Evolutionary conservation across 2,888 invertebrate genomes (phyloP).

Genomic region (Latheticus oryzae): DNA sequence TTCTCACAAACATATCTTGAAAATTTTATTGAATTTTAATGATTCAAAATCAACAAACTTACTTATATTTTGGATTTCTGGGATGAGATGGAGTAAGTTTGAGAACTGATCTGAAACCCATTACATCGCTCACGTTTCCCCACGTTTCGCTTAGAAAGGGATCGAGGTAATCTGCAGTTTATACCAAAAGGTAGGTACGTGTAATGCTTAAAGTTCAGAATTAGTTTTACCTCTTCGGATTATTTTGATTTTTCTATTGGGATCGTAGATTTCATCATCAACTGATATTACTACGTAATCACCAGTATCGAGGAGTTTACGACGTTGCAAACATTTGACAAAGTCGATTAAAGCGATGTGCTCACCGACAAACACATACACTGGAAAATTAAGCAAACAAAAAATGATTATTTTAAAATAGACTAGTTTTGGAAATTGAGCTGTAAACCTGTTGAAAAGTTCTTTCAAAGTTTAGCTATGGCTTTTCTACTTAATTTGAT

Average conservation of each 20-base stretch:
- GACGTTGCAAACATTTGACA: constrained; percentile 80
- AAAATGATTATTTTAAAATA: constrained; percentile 2
- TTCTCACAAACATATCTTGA: constrained; percentile 75
- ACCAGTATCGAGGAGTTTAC: constrained; percentile 79
- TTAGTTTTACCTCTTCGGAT: constrained; percentile 64
- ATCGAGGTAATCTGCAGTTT: constrained; percentile 75
- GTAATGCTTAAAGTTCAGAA: constrained; percentile 2
- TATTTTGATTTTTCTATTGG: constrained; percentile 70
- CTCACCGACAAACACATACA: constrained; percentile 92
- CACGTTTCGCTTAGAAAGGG: constrained; percentile 71
- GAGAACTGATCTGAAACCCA: constrained; percentile 83
- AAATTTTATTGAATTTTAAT: not conserved
- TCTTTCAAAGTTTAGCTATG: too few species aligned
- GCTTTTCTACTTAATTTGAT: too few species aligned
- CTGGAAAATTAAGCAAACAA: constrained; percentile 70
- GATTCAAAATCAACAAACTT: constrained; percentile 57
- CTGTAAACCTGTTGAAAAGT: too few species aligned
- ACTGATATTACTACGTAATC: constrained; percentile 91
- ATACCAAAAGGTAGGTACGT: constrained; percentile 1
- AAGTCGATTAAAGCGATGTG: constrained; percentile 88
- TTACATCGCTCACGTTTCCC: constrained; percentile 70
- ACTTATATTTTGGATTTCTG: constrained; percentile 80
- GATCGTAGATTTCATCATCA: constrained; percentile 87
- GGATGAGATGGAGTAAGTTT: constrained; percentile 83
- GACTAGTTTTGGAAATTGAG: too few species aligned